These are phyloP conservation scores for Rhombomys opimus DNA, from an alignment of 2,113 vertebrate species.

Conservation along the genomic window DNA sequence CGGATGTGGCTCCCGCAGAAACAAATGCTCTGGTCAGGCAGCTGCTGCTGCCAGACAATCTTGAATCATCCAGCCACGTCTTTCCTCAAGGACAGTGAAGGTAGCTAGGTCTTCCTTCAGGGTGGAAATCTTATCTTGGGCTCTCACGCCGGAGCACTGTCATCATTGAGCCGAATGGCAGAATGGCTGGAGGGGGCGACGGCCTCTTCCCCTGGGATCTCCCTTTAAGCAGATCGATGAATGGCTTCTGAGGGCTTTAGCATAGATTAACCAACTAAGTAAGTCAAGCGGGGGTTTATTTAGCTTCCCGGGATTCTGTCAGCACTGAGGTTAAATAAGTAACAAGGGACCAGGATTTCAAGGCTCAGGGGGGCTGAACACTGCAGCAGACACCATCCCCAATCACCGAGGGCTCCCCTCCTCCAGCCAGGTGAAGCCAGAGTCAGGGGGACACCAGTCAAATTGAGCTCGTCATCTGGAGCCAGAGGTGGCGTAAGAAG, in stretches of 20 bases:
- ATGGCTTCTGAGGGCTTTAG: conserved; percentile 56
- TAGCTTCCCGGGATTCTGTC: background rate
- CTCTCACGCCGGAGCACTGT: background rate
- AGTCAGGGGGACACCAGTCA: background rate
- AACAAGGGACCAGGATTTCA: background rate
- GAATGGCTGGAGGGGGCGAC: background rate
- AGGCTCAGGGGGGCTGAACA: background rate
- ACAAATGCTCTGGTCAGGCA: fast-evolving
- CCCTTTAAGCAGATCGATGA: conserved; percentile 51
- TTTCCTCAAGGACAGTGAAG: background rate
- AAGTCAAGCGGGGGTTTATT: conserved; percentile 20
- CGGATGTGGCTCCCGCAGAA: fast-evolving
- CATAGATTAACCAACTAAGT: conserved; percentile 58
- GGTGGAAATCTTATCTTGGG: background rate
- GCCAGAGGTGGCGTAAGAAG: background rate
- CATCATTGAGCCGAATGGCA: background rate
- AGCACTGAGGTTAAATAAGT: background rate
- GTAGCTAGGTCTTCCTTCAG: background rate
- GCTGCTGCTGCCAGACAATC: no score
- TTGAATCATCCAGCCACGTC: background rate
- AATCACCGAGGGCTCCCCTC: background rate
- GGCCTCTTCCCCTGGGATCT: conserved; percentile 26
- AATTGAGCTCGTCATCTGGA: background rate
- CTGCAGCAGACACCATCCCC: background rate
- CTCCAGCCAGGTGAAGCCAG: background rate